These are phyloP conservation scores for Drosophila leontia DNA, from an alignment of 1,140 invertebrate species.

Conservation along the genomic window DNA sequence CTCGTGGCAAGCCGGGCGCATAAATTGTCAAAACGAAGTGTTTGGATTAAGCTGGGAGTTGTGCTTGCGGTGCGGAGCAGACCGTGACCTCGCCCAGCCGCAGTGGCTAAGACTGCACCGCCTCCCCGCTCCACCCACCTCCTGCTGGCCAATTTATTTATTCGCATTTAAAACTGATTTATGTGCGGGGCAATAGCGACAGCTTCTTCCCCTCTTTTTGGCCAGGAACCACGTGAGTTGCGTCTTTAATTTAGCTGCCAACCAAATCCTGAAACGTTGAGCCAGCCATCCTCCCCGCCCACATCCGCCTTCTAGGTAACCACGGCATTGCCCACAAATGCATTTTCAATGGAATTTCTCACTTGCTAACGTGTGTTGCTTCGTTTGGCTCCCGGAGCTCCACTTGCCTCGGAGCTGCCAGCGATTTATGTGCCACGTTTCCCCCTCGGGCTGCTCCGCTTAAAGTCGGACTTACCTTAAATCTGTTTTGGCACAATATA, in stretches of 20 bases:
- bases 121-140: background rate
- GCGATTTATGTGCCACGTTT: conserved; percentile 67
- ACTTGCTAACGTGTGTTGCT: conserved; percentile 47
- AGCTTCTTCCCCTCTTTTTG: conserved; percentile 27
- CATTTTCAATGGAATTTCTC: conserved; percentile 79
- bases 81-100: conserved; percentile 45
- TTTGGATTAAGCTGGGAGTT: conserved; percentile 63
- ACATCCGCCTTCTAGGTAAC: conserved; percentile 6
- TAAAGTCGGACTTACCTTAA: conserved; percentile 57
- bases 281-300: conserved; percentile 12
- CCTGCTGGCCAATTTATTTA: conserved; percentile 75
- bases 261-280: conserved; percentile 37
- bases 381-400: conserved; percentile 19
- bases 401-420: conserved; percentile 41
- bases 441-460: conserved; percentile 3
- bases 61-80: conserved; percentile 27
- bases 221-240: conserved; percentile 59
- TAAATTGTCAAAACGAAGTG: conserved; percentile 78
- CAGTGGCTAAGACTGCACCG: conserved; percentile 33
- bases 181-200: conserved; percentile 58
- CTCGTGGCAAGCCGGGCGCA: conserved; percentile 47
- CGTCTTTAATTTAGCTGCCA: conserved; percentile 78
- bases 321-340: conserved; percentile 66
- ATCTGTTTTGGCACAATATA: conserved; percentile 66
- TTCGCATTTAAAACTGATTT: conserved; percentile 82